phyloP scores from a whole-genome alignment of 2,797 vertebrate species.

The Lutjanus argentimaculatus region DNA sequence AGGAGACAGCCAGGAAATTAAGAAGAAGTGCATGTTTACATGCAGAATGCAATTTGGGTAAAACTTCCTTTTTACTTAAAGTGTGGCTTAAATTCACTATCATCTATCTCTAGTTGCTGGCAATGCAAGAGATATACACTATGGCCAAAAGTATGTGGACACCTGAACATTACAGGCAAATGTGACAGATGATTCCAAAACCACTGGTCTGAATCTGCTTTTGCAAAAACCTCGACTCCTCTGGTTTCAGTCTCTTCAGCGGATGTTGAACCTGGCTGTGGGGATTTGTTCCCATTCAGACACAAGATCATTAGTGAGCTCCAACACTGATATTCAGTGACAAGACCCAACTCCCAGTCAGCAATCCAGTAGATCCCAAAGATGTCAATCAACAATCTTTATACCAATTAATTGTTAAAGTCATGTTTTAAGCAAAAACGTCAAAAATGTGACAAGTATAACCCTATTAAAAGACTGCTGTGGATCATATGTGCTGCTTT shows the following conservation, averaged over 20 bases:
- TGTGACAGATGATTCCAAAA: neutral
- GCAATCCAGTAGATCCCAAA: neutral
- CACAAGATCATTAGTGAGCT: neutral
- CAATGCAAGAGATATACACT: neutral
- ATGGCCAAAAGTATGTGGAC: neutral
- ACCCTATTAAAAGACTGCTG: no score
- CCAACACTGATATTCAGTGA: neutral
- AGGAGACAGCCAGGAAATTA: slow-evolving; percentile 55
- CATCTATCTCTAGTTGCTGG: neutral
- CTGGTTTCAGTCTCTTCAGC: neutral
- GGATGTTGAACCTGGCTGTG: no score
- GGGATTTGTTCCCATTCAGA: no score
- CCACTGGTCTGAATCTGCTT: neutral
- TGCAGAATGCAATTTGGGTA: neutral
- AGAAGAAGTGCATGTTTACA: slow-evolving; percentile 57
- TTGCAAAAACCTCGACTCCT: neutral
- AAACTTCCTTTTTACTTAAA: neutral
- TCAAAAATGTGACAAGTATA: no score
- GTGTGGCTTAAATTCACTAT: neutral
- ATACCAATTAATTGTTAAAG: no score
- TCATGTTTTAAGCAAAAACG: no score
- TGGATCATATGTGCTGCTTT: no score
- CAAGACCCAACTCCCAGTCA: neutral
- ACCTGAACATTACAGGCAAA: neutral
- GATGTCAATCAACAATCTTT: neutral